Evolutionary conservation across 2,888 invertebrate genomes (phyloP).

Genomic region (Melanchra persicariae): DNA sequence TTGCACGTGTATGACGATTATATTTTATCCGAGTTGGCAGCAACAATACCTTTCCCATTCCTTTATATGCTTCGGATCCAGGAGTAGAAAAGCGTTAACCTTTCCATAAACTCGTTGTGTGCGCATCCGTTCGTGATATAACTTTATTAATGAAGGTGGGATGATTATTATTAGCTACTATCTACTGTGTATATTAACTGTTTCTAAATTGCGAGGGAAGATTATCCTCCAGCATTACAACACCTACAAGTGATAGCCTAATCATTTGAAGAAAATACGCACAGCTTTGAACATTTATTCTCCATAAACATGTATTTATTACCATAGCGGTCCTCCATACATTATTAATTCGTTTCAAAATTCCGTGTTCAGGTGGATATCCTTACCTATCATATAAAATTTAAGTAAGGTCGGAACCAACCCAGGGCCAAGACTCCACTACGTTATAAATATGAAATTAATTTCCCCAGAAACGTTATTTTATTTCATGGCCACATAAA

Average conservation of each 20-base stretch:
- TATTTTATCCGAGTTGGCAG: slow-evolving; percentile 23
- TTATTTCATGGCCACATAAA: slow-evolving; percentile 22
- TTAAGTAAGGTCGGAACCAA: slow-evolving; percentile 40
- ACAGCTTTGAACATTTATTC: slow-evolving; percentile 2
- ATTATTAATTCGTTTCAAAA: slow-evolving; percentile 42
- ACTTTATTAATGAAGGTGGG: background rate
- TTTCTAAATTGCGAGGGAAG: background rate
- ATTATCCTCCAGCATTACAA: background rate
- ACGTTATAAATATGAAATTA: slow-evolving; percentile 52
- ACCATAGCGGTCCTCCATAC: background rate
- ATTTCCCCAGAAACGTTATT: slow-evolving; percentile 25
- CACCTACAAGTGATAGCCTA: background rate
- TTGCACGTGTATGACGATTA: slow-evolving; percentile 1
- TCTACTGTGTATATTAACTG: background rate
- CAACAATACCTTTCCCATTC: slow-evolving; percentile 6
- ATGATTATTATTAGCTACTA: background rate
- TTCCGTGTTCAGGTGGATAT: slow-evolving; percentile 29
- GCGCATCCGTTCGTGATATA: background rate
- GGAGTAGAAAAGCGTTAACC: slow-evolving; percentile 2
- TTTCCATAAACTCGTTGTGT: background rate
- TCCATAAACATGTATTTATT: slow-evolving; percentile 19
- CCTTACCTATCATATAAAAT: slow-evolving; percentile 52
- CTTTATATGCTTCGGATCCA: background rate
- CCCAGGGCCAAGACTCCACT: slow-evolving; percentile 6
- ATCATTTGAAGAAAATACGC: background rate